phyloP scores from a whole-genome alignment of 2,888 invertebrate genomes.

The Nemotelus pantherinus region DNA sequence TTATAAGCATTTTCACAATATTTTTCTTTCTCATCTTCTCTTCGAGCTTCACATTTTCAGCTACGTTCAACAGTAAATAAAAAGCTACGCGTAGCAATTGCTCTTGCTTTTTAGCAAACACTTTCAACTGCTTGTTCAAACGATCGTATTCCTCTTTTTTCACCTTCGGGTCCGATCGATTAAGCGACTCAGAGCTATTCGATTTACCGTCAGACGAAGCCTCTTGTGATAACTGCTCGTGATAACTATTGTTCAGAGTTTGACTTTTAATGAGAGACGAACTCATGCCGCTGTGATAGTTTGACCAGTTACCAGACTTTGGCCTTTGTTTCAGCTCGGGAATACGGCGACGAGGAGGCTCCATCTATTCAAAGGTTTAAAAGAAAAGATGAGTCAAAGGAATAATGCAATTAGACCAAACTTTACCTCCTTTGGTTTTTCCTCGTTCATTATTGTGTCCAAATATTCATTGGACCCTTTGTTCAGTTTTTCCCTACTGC shows the following conservation, averaged over 20 bases:
- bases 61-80: slow-evolving; percentile 92
- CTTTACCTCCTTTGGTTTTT: slow-evolving; percentile 63
- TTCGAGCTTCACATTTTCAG: slow-evolving; percentile 94
- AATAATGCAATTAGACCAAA: neutral
- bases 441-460: slow-evolving; percentile 64
- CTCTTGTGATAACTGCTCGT: slow-evolving; percentile 69
- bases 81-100: slow-evolving; percentile 90
- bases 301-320: slow-evolving; percentile 78
- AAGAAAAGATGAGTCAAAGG: neutral
- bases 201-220: slow-evolving; percentile 58
- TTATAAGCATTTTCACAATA: slow-evolving; percentile 86
- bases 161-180: slow-evolving; percentile 62
- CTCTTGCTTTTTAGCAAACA: slow-evolving; percentile 91
- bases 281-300: slow-evolving; percentile 65
- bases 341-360: slow-evolving; percentile 75
- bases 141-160: slow-evolving; percentile 81
- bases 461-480: slow-evolving; percentile 62
- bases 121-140: slow-evolving; percentile 78
- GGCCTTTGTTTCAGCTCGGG: slow-evolving; percentile 78
- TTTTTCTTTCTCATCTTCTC: slow-evolving; percentile 97
- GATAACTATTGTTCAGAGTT: slow-evolving; percentile 74
- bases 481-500: slow-evolving; percentile 62
- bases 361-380: slow-evolving; percentile 61
- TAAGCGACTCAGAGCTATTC: slow-evolving; percentile 61
- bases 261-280: slow-evolving; percentile 69